phyloP scores from a whole-genome alignment of 1,140 invertebrate genomes.

The Oncopeltus fasciatus region DNA sequence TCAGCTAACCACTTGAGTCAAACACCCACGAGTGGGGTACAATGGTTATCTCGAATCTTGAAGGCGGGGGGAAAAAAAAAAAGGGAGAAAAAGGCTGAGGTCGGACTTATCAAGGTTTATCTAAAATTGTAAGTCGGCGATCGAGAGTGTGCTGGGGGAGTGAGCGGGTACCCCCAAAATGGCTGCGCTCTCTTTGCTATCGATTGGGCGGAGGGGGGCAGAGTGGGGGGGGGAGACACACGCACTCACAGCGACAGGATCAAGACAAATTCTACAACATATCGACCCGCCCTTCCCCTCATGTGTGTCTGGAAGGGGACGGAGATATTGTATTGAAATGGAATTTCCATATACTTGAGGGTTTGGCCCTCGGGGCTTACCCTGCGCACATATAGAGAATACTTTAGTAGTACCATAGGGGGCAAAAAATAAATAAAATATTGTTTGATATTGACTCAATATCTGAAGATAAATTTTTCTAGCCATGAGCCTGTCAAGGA shows the following conservation, averaged over 20 bases:
- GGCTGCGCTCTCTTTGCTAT: not conserved
- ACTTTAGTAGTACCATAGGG: too few species aligned
- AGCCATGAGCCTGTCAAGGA: too few species aligned
- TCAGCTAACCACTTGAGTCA: too few species aligned
- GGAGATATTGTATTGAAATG: slow-evolving; percentile 8
- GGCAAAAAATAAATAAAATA: too few species aligned
- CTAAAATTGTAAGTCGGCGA: not conserved
- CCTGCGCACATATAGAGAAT: too few species aligned
- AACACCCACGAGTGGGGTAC: not conserved
- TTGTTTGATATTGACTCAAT: too few species aligned
- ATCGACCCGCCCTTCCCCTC: not conserved
- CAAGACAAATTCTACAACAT: slow-evolving; percentile 8
- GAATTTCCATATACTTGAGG: slow-evolving; percentile 10
- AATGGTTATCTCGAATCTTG: not conserved
- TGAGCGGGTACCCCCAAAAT: not conserved
- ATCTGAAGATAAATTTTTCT: too few species aligned
- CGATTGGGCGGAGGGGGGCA: not conserved
- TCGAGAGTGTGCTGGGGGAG: not conserved
- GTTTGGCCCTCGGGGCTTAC: too few species aligned
- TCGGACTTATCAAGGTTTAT: not conserved
- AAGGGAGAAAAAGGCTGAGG: not conserved
- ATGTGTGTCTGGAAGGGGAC: not conserved
- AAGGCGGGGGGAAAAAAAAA: not conserved
- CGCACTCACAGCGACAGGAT: not conserved
- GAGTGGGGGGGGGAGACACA: not conserved